These are phyloP conservation scores for Epinephelus fuscoguttatus DNA, from an alignment of 2,113 vertebrate genomes.

Conservation along the genomic window DNA sequence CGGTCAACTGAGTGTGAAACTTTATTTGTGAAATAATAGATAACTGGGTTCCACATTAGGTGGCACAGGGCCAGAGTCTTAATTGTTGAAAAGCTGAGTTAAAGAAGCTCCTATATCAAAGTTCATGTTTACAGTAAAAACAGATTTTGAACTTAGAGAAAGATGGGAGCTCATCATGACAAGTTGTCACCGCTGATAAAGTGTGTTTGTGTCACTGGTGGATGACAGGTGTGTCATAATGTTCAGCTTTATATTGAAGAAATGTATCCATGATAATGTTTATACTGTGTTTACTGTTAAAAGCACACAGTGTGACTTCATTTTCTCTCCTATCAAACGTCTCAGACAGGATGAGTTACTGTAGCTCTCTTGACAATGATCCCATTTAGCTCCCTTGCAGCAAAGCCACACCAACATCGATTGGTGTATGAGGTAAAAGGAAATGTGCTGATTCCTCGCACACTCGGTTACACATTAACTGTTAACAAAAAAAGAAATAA, in stretches of 20 bases:
- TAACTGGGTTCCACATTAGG: conserved; percentile 84
- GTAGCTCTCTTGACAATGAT: conserved; percentile 75
- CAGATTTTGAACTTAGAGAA: conserved; percentile 11
- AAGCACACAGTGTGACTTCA: background rate
- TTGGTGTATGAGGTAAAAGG: conserved; percentile 72
- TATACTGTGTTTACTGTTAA: background rate
- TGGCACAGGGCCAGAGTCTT: conserved; percentile 73
- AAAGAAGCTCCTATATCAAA: conserved; percentile 54
- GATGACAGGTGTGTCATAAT: background rate
- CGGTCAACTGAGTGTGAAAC: conserved; percentile 83
- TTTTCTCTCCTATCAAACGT: background rate
- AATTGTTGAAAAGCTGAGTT: conserved; percentile 64
- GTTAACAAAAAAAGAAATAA: conserved; percentile 77
- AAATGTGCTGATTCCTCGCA: conserved; percentile 83
- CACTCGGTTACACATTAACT: conserved; percentile 85
- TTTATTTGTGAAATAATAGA: conserved; percentile 86
- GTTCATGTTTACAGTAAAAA: conserved; percentile 64
- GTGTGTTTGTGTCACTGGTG: background rate
- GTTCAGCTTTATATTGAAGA: background rate
- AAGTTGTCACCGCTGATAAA: background rate
- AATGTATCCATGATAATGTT: background rate
- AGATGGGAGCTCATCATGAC: conserved; percentile 20
- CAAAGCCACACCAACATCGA: conserved; percentile 71
- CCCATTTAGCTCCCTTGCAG: conserved; percentile 66
- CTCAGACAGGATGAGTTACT: conserved; percentile 20